A percentile compares a stretch with the other conserved stretches of the same genome.
Conservation (phyloP, 2,113 vertebrate species). For the Caranx ignobilis region DNA sequence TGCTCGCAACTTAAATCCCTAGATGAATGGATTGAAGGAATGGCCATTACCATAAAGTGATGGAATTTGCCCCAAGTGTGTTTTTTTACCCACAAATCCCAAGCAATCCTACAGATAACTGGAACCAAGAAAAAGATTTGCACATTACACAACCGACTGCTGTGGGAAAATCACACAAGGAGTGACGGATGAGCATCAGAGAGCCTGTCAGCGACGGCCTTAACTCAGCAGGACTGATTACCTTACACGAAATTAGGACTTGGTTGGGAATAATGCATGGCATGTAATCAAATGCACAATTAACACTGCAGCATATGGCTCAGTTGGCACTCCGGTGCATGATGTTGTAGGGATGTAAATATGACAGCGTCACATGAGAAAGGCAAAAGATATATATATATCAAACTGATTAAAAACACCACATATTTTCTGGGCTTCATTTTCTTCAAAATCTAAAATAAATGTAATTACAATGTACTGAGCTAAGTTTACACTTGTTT, state of each 20-base stretch:
- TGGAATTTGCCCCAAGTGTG: slow-evolving; percentile 57
- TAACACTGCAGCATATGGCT: slow-evolving; percentile 69
- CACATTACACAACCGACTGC: slow-evolving; percentile 42
- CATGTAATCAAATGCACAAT: slow-evolving; percentile 70
- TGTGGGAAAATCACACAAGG: slow-evolving; percentile 27
- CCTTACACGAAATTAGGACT: slow-evolving; percentile 63
- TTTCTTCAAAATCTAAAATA: neutral
- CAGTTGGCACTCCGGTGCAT: slow-evolving; percentile 46
- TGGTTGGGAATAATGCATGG: slow-evolving; percentile 54
- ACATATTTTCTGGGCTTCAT: neutral
- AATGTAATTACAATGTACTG: neutral
- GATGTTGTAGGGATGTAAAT: slow-evolving; percentile 44
- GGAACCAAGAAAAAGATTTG: slow-evolving; percentile 48
- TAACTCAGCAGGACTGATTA: slow-evolving; percentile 60
- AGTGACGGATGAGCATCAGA: slow-evolving; percentile 50
- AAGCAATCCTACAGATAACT: slow-evolving; percentile 57
- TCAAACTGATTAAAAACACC: no score
- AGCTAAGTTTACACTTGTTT: neutral
- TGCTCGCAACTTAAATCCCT: slow-evolving; percentile 57
- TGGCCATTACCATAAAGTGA: slow-evolving; percentile 67
- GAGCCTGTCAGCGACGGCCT: slow-evolving; percentile 45
- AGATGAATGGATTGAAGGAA: slow-evolving; percentile 64
- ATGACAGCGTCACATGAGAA: slow-evolving; percentile 1
- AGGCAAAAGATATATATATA: no score
- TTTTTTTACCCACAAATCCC: slow-evolving; percentile 64